phyloP scores from a whole-genome alignment of 1,140 invertebrate genomes.

The Brachionus plicatilis region DNA sequence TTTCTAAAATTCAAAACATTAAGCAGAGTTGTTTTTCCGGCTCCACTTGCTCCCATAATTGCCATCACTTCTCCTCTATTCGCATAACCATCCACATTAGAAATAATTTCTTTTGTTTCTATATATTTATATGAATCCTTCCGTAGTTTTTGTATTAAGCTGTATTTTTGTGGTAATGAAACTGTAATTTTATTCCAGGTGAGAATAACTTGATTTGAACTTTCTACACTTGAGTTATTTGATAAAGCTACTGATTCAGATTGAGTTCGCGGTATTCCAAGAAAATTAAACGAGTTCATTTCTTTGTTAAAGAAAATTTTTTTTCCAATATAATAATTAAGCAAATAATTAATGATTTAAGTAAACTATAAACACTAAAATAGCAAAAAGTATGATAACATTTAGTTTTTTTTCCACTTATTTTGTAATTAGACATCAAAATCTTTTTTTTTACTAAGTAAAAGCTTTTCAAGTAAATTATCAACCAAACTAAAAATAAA shows the following conservation, averaged over 20 bases:
- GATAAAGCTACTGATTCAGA: not conserved
- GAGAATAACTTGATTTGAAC: not conserved
- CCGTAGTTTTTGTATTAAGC: not conserved
- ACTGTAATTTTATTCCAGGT: not conserved
- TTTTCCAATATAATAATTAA: not conserved
- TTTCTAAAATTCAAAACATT: conserved; percentile 79
- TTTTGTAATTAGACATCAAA: too few species aligned
- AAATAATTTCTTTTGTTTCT: not conserved
- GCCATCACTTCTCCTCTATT: conserved; percentile 81
- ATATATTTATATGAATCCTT: not conserved
- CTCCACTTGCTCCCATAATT: conserved; percentile 71
- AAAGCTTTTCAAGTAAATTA: too few species aligned
- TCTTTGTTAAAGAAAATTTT: not conserved
- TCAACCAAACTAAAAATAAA: too few species aligned
- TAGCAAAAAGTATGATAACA: too few species aligned
- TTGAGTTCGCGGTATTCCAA: not conserved
- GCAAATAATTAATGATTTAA: too few species aligned
- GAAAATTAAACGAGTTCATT: not conserved
- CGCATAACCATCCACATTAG: conserved; percentile 71
- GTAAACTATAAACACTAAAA: too few species aligned
- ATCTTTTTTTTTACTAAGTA: too few species aligned
- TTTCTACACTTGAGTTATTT: not conserved
- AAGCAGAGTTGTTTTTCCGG: conserved; percentile 82
- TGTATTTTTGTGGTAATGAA: not conserved
- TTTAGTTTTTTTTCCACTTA: too few species aligned